Evolutionary conservation across 2,888 invertebrate genomes (phyloP), one percentile per base, ranked within the genome.

Genomic region (Orthosia gracilis): DNA sequence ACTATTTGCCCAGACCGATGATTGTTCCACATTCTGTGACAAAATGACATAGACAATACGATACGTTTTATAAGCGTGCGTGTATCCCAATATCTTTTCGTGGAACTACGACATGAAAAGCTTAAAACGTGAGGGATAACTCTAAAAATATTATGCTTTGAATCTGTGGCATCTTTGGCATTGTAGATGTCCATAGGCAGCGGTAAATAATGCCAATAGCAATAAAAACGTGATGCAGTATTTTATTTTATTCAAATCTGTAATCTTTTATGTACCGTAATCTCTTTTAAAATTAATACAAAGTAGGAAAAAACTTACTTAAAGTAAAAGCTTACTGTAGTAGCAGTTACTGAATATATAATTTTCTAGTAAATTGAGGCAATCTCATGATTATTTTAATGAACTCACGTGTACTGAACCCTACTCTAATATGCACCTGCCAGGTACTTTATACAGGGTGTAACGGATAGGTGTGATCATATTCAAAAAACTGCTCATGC

Each of bases 371-470:
- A 15, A 23, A 23, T 23, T 18, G 0, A 55, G 18, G 15, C 55
- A 66, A 57, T 50, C 11, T n/a, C n/a, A 45, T 50, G 0, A 31
- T 18, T 49, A 0, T 40, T 31, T 21, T 45, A 21, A 47, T 47
- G 17, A 23, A 17, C 40, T 45, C 13, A 18, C n/a, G 4, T 49
- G 17, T 68, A 59, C 26, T 0, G 49, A 61, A 49, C 40, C 70
- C n/a, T 61, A 26, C 31, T 61, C 12, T 49, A 54, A 18, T 23
- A 57, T 26, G 18, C 55, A 73, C 61, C 72, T 70, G 49, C 5
- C 54, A 78, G 4, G 50, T 62, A 45, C 55, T 79, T 61, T 78
- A 47, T 31, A 40, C 9, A 40, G 40, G 40, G 9, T 40, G 40
- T 40, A 40, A 40, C 7, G 40, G 40, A 7, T 9, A 40, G 9